Evolutionary conservation across 2,113 vertebrate species (phyloP).

Genomic region (Proteles cristata): DNA sequence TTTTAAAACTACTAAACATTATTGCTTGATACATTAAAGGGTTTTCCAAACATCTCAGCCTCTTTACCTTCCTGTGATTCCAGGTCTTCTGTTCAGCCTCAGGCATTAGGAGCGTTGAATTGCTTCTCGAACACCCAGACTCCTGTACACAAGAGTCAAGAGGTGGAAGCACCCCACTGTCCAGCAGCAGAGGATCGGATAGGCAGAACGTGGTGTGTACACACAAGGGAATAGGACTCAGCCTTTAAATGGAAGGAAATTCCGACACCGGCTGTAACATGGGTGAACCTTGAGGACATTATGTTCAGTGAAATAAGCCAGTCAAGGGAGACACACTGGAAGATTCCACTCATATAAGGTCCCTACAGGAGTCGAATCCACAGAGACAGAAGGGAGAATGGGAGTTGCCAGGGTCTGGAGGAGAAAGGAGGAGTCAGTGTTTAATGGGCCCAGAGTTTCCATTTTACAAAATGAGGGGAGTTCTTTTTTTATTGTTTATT

Average conservation of each 20-base stretch:
- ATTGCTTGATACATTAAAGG: neutral
- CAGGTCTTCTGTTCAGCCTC: neutral
- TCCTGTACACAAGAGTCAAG: neutral
- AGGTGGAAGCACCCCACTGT: neutral
- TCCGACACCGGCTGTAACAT: too few relatives aligned
- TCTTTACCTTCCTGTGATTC: neutral
- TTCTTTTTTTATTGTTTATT: too few relatives aligned
- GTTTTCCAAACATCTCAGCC: too few relatives aligned
- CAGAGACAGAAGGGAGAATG: neutral
- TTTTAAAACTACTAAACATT: neutral
- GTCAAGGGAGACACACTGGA: neutral
- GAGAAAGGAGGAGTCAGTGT: neutral
- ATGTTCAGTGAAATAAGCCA: neutral
- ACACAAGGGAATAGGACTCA: fast-evolving
- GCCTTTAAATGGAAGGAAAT: neutral
- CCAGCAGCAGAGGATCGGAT: neutral
- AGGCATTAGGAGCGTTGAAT: too few relatives aligned
- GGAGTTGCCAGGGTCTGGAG: neutral
- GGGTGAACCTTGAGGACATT: neutral
- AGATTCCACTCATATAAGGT: neutral
- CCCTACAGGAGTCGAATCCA: too few relatives aligned
- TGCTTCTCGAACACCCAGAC: neutral
- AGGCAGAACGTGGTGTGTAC: neutral
- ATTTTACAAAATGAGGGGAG: neutral
- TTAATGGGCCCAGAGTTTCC: neutral